Base-by-base conservation (phyloP, 2,113 vertebrate genomes). In the Dicaeum eximium region DNA sequence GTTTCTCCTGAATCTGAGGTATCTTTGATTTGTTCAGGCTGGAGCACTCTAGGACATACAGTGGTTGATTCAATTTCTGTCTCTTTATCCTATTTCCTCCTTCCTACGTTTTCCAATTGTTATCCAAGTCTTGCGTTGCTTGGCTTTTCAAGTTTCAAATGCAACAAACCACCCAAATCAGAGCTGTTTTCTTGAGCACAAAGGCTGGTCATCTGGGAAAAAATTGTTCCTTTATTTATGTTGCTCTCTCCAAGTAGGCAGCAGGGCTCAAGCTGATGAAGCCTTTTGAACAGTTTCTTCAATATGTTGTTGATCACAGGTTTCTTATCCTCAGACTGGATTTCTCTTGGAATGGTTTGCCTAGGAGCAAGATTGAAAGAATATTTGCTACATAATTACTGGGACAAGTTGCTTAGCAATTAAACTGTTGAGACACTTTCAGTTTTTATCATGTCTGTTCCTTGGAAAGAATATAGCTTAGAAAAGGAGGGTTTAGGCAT, bases 401-500 rank as follows among this genome's bases (percentile, higher is more conserved):
- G 15, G 17, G n/a, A 67, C 6, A 60, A 51, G 22, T 31, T 65
- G 10, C 14, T 54, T 64, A 82, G 17, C 71, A 44, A 24, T 64
- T 71, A 45, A 64, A 60, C 28, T 44, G 30, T 12, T 19, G 33
- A 40, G 19, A 35, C 5, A 28, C 5, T 78, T 81, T 38, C 38
- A 62, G 57, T 84, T 66, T 51, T 87, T 71, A 60, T 11, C 7
- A 20, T 24, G 10, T n/a, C 16, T 33, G 3, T 54, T 84, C 45
- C 53, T 47, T 67, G 12, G 33, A 71, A 74, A 10, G 42, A 42
- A 70, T 62, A 50, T 22, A 53, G 3, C 9, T 82, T 67, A 60
- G 67, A 77, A 87, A 93, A 54, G 9, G 1, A 5, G 0, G 1
- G 0, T 13, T 10, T 13, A 24, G 25, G 9, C 3, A 4, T 60